These are phyloP conservation scores for Anguilla pacifica DNA, from an alignment of 2,797 vertebrate genomes.

Conservation along the genomic window DNA sequence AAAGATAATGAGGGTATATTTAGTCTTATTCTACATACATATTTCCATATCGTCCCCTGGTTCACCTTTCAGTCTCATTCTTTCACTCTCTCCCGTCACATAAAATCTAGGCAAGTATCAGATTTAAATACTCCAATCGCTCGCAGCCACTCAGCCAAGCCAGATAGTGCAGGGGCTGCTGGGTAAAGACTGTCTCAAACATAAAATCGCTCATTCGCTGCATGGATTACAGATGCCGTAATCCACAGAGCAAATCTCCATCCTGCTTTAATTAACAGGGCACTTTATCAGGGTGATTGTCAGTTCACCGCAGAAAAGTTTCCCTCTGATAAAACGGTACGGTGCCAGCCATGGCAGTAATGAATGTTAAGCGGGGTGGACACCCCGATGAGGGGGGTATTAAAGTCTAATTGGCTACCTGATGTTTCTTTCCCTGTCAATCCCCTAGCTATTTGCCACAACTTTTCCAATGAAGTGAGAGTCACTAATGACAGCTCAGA, in stretches of 20 bases:
- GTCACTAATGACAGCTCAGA: background rate
- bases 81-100: constrained; percentile 59
- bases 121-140: constrained; percentile 73
- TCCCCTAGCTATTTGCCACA: background rate
- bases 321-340: constrained; percentile 64
- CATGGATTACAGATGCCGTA: constrained; percentile 58
- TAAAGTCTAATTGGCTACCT: constrained; percentile 68
- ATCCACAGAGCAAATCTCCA: constrained; percentile 24
- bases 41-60: constrained; percentile 66
- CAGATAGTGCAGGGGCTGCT: constrained; percentile 63
- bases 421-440: constrained; percentile 59
- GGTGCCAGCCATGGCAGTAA: constrained; percentile 47
- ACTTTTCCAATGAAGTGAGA: background rate
- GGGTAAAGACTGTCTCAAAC: constrained; percentile 61
- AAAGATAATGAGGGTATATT: constrained; percentile 55
- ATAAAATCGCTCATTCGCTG: constrained; percentile 44
- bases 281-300: constrained; percentile 72
- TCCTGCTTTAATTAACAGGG: constrained; percentile 73
- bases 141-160: constrained; percentile 54
- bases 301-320: constrained; percentile 71
- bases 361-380: constrained; percentile 61
- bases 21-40: constrained; percentile 48
- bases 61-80: constrained; percentile 71
- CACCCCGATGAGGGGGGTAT: constrained; percentile 45
- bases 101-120: constrained; percentile 77